Conservation (phyloP, 2,888 invertebrate species). For the Orchesella flavescens region DNA sequence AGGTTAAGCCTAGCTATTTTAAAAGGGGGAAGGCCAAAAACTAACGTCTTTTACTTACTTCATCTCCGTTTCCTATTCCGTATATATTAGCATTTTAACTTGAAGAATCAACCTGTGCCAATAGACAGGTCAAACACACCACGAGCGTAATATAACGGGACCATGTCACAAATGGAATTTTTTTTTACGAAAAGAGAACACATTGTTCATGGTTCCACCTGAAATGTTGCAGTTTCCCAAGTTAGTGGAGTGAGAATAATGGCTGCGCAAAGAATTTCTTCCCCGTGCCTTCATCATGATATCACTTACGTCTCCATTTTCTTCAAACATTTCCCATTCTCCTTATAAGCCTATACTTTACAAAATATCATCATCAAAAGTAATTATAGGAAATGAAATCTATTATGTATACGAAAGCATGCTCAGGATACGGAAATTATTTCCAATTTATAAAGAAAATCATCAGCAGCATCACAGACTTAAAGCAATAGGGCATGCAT, state of each 20-base stretch:
- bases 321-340: too few relatives aligned
- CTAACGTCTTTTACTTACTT: neutral
- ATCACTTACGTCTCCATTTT: slow-evolving; percentile 8
- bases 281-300: neutral
- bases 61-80: slow-evolving; percentile 13
- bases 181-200: slow-evolving; percentile 43
- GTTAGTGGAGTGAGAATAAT: slow-evolving; percentile 56
- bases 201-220: slow-evolving; percentile 62
- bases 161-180: slow-evolving; percentile 62
- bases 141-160: slow-evolving; percentile 58
- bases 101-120: slow-evolving; percentile 56
- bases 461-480: too few relatives aligned
- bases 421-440: too few relatives aligned
- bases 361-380: too few relatives aligned
- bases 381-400: too few relatives aligned
- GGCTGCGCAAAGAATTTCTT: slow-evolving; percentile 16
- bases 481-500: too few relatives aligned
- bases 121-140: slow-evolving; percentile 63
- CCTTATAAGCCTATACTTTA: too few relatives aligned
- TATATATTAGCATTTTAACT: slow-evolving; percentile 38
- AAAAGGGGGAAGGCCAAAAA: slow-evolving; percentile 54
- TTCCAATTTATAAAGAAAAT: too few relatives aligned
- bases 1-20: slow-evolving; percentile 52
- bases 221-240: slow-evolving; percentile 48
- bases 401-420: too few relatives aligned